Evolutionary conservation across 1,140 invertebrate species (phyloP), one percentile per base, ranked within the genome.

Genomic region (Brachionus rubens): DNA sequence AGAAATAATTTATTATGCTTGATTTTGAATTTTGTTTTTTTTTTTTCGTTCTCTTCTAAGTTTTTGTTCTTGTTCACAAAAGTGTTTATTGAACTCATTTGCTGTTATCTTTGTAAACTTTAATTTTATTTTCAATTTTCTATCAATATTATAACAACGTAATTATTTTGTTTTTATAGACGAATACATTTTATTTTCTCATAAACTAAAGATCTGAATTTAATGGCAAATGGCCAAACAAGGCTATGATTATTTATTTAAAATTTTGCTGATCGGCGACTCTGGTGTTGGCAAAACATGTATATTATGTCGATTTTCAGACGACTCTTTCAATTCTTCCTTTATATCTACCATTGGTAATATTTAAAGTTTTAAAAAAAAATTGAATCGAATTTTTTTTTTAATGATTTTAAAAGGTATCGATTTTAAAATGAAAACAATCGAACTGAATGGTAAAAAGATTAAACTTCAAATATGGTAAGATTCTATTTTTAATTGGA

Each of bases 271-370:
- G 47, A 94, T 94, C 82, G 92, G 92, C 76, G 92, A 94, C 84
- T 93, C 91, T 36, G 93, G 93, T 79, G 92, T 95, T 70, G 93
- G 93, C 77, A 96, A 96, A 86, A 95, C 93, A 24, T 94, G 92
- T 86, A 92, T 96, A 82, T 87, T 96, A 79, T 94, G 95, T 86
- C 89, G 93, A 82, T 96, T 96, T 87, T 93, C 92, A 77, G 93
- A 96, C 86, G 93, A 96, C 87, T 91, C 92, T 67, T 77, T 77
- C 36, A 52, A 46, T 26, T 36, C 59, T 24, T 77, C 76, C 6
- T 77, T 67, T 26, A 54, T 77, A 7, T 67, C 59, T 0, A 77
- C 76, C 7, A 77, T 77, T 41, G 76, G 75, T 48, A 36, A n/a
- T n/a, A n/a, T n/a, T n/a, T n/a, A n/a, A n/a, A n/a, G n/a, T 12